phyloP scores from a whole-genome alignment of 64 coral and sea anemone genomes.

The Hydrozoanthus tunicans region DNA sequence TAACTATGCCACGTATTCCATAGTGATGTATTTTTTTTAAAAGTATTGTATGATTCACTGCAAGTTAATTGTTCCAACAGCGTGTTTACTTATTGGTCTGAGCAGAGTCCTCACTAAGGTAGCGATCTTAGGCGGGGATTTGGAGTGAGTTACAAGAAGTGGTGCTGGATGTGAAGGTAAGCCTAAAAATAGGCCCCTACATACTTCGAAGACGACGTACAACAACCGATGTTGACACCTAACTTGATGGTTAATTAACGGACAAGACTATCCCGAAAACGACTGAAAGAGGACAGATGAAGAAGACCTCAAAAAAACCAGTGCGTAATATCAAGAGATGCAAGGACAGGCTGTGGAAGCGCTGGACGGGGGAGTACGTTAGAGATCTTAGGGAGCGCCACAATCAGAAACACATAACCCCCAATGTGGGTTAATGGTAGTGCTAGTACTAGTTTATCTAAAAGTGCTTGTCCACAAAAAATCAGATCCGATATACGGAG shows the following conservation, averaged over 20 bases:
- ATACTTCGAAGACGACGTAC: slow-evolving; percentile 26
- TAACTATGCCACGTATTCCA: no score
- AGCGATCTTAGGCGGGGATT: no score
- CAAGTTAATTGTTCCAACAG: no score
- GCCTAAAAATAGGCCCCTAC: not conserved
- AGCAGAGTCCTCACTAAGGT: no score
- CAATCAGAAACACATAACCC: not conserved
- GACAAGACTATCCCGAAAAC: not conserved
- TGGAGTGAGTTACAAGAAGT: not conserved
- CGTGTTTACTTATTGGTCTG: no score
- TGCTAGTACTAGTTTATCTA: no score
- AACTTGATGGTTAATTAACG: not conserved
- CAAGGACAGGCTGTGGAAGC: not conserved
- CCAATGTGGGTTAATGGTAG: not conserved
- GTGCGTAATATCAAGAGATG: not conserved
- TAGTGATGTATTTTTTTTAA: no score
- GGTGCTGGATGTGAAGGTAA: not conserved
- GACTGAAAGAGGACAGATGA: not conserved
- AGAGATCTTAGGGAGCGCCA: not conserved
- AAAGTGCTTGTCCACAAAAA: no score
- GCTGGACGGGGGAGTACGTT: not conserved
- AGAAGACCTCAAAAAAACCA: not conserved
- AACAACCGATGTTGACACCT: slow-evolving; percentile 1
- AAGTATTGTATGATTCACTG: no score
- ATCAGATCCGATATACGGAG: no score